Evolutionary conservation across 2,797 vertebrate species (phyloP), one percentile per base, ranked within the genome.

Genomic region (Rhincodon typus): DNA sequence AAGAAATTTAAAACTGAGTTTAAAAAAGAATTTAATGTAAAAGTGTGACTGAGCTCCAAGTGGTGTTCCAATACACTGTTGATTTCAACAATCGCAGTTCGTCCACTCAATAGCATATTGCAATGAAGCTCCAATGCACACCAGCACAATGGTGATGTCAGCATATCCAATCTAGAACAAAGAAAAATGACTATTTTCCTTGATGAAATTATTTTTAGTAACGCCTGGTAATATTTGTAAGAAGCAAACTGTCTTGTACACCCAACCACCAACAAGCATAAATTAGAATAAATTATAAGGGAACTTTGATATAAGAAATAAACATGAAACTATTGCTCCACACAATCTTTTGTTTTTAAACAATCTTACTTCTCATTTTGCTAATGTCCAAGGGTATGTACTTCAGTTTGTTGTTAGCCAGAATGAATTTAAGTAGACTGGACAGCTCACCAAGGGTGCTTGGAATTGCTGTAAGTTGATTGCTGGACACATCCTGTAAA

Each of bases 401-500:
- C 96, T 91, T 98, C 96, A 99, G 97, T 2, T 97, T 97, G 96
- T 99, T 99, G 95, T 96, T 97, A 96, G 98, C 97, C 97, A 99
- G 95, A 94, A 97, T 98, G 95, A 99, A 97, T 74, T 97, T 96
- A 95, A 97, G 96, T 69, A 99, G 96, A 72, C 96, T 97, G 95
- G 96, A 94, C 2, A 99, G 97, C 96, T 97, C 97, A 96, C 97
- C 97, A 96, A 98, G 97, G 96, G 97, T 97, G 96, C 97, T 96
- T 90, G 98, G 98, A 96, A 98, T 82, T 95, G 96, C 96, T 95
- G 96, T 96, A 86, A 99, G 97, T 93, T 77, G 96, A 95, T 99
- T 98, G 96, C 97, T 98, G 95, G 98, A 99, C 96, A 98, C 96
- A 96, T 98, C 98, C 98, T 99, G 96, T 96, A 96, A 96, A 97